Evolutionary conservation across 2,888 invertebrate genomes (phyloP).

Genomic region (Disparrhopalites patrizii): DNA sequence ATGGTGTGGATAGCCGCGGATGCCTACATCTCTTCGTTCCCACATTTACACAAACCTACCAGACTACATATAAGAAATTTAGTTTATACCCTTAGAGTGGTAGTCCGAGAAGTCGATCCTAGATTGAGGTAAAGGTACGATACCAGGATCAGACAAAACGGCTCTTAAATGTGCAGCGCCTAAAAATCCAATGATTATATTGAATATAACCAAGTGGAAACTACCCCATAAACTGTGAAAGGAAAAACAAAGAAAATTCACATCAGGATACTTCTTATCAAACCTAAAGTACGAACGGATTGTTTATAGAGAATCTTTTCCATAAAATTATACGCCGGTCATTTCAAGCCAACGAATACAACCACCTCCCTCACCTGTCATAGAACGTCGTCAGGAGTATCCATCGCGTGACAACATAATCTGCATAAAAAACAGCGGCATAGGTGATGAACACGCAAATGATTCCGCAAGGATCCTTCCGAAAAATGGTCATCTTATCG

Average conservation of each 20-base stretch:
- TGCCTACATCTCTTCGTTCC: too few relatives aligned
- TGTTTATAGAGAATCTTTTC: too few relatives aligned
- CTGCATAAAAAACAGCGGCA: constrained; percentile 74
- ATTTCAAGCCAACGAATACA: background rate
- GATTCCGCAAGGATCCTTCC: constrained; percentile 79
- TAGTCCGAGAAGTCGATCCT: constrained; percentile 76
- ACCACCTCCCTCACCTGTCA: constrained; percentile 61
- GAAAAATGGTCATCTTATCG: constrained; percentile 58
- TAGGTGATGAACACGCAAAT: constrained; percentile 76
- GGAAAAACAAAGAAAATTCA: constrained; percentile 1
- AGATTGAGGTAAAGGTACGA: constrained; percentile 70
- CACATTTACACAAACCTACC: too few relatives aligned
- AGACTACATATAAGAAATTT: too few relatives aligned
- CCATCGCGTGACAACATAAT: constrained; percentile 81
- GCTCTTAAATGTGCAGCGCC: constrained; percentile 75
- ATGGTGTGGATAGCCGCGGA: too few relatives aligned
- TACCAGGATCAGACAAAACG: constrained; percentile 83
- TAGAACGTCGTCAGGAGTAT: constrained; percentile 75
- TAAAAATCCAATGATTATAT: constrained; percentile 69
- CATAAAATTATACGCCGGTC: too few relatives aligned
- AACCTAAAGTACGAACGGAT: too few relatives aligned
- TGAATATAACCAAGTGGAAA: constrained; percentile 73
- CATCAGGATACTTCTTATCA: too few relatives aligned
- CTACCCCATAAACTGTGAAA: constrained; percentile 72
- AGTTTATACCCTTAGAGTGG: constrained; percentile 54